These are phyloP conservation scores for Sarcophaga rosellei DNA, from an alignment of 2,888 invertebrate species.

Conservation along the genomic window DNA sequence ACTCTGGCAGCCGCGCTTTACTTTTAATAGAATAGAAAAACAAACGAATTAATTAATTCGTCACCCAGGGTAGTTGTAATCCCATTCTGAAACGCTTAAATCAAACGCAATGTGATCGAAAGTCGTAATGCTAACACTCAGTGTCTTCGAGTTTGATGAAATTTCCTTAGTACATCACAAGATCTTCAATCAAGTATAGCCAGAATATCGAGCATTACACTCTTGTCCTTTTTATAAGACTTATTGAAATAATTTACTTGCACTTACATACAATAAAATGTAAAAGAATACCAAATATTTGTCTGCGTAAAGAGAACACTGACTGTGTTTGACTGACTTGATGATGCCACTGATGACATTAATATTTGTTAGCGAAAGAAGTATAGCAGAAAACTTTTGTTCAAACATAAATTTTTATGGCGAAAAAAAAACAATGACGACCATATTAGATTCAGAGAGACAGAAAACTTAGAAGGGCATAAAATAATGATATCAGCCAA, in stretches of 20 bases:
- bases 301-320: not conserved
- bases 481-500: not conserved
- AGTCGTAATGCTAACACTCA: constrained; percentile 19
- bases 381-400: not conserved
- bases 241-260: too few relatives aligned
- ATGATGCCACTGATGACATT: constrained; percentile 39
- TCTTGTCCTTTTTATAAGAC: too few relatives aligned
- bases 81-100: too few relatives aligned
- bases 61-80: too few relatives aligned
- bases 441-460: too few relatives aligned
- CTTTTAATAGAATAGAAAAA: too few relatives aligned
- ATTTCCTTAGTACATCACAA: too few relatives aligned
- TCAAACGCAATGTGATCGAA: not conserved
- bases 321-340: constrained; percentile 24
- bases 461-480: not conserved
- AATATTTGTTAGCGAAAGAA: constrained; percentile 54
- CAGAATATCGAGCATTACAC: too few relatives aligned
- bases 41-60: too few relatives aligned
- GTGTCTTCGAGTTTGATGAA: too few relatives aligned
- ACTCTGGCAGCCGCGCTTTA: too few relatives aligned
- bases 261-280: not conserved
- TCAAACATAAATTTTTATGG: constrained; percentile 18
- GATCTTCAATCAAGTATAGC: too few relatives aligned
- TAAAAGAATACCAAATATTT: constrained; percentile 1
- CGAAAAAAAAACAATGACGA: not conserved